These are phyloP conservation scores for Otolemur garnettii DNA, from an alignment of 2,113 vertebrate species.

Conservation along the genomic window DNA sequence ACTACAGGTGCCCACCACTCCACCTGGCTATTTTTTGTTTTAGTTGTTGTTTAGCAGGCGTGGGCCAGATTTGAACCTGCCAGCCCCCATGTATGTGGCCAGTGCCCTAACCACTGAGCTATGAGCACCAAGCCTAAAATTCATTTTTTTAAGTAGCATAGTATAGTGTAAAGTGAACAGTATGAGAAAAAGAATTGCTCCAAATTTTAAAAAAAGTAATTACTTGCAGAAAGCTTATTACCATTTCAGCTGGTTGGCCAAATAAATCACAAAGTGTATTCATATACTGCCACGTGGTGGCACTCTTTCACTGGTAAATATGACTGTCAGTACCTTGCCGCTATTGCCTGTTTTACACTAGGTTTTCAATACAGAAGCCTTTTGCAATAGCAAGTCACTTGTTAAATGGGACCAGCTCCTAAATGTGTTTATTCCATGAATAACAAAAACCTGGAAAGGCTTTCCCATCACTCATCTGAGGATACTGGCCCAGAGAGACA, in stretches of 20 bases:
- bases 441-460: neutral
- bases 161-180: neutral
- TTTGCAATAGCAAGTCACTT: fast-evolving
- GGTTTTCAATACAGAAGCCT: neutral
- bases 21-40: no score
- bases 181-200: neutral
- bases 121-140: no score
- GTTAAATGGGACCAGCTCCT: neutral
- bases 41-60: no score
- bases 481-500: neutral
- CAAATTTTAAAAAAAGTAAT: neutral
- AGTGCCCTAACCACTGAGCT: no score
- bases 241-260: neutral
- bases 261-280: neutral
- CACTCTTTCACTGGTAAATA: neutral
- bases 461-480: fast-evolving
- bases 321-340: fast-evolving
- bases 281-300: neutral
- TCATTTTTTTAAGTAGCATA: neutral
- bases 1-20: no score
- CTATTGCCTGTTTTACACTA: neutral
- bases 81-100: no score
- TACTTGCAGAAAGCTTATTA: neutral
- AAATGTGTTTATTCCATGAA: neutral
- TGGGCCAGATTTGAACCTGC: no score